Conservation (phyloP, 2,797 vertebrate species). For the Zalophus californianus region DNA sequence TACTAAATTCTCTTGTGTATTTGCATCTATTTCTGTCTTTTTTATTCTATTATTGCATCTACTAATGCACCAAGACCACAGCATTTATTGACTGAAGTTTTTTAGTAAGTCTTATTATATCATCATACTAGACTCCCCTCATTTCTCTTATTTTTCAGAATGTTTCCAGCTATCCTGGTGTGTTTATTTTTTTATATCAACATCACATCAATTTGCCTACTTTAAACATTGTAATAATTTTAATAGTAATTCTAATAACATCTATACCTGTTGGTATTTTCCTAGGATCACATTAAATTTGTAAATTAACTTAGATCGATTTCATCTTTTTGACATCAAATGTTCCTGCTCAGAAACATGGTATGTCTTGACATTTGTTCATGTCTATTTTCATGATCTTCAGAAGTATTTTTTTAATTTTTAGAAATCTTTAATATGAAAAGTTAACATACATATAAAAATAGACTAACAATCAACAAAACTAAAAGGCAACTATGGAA, state of each 20-base stretch:
- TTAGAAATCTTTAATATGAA: neutral
- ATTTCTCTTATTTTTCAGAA: constrained; percentile 34
- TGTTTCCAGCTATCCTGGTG: neutral
- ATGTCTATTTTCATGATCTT: neutral
- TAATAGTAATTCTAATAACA: neutral
- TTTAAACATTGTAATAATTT: neutral
- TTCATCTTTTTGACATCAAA: constrained; percentile 15
- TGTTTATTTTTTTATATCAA: neutral
- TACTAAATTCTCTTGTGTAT: neutral
- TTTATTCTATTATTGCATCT: neutral
- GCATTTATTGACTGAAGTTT: neutral
- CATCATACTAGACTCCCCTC: neutral
- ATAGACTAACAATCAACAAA: neutral
- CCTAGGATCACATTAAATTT: neutral
- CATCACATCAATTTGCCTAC: neutral
- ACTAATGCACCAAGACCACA: neutral
- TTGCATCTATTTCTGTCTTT: neutral
- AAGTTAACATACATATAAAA: neutral
- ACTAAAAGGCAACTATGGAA: neutral
- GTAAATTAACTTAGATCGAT: neutral
- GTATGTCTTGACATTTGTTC: neutral
- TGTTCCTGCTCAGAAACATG: neutral
- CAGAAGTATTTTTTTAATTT: neutral
- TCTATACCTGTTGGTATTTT: constrained; percentile 5
- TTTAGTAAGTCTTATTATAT: neutral